phyloP scores from a whole-genome alignment of 1,140 invertebrate genomes.

The Nautilus pompilius region DNA sequence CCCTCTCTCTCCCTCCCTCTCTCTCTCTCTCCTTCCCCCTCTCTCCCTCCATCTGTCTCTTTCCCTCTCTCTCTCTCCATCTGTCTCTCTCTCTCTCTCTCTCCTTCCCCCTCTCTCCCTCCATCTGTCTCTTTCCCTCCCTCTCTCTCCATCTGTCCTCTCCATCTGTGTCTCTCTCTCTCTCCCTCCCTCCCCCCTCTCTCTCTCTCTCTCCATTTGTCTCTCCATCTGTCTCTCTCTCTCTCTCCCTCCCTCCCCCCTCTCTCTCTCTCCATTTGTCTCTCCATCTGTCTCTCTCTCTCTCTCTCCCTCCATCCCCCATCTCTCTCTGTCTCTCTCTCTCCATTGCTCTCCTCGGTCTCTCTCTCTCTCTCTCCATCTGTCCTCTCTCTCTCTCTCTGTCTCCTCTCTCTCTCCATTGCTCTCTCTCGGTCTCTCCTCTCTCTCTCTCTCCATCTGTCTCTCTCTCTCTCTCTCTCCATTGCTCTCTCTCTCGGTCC shows the following conservation, averaged over 20 bases:
- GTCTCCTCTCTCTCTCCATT: background rate
- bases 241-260: background rate
- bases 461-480: too few relatives aligned
- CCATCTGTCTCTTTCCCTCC: background rate
- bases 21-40: background rate
- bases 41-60: background rate
- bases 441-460: too few relatives aligned
- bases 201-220: background rate
- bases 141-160: background rate
- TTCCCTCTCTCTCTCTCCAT: background rate
- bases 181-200: background rate
- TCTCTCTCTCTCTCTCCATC: too few relatives aligned
- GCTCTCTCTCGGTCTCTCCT: too few relatives aligned
- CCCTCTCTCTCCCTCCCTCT: background rate
- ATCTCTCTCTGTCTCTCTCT: too few relatives aligned
- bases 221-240: background rate
- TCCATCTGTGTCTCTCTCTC: background rate
- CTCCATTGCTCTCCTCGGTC: too few relatives aligned
- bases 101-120: background rate
- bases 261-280: background rate
- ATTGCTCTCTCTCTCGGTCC: too few relatives aligned
- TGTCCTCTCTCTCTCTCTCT: background rate
- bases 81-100: background rate
- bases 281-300: background rate
- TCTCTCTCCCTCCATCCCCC: too few relatives aligned